Evolutionary conservation across 2,888 invertebrate species (phyloP).

Genomic region (Chydorus sphaericus): DNA sequence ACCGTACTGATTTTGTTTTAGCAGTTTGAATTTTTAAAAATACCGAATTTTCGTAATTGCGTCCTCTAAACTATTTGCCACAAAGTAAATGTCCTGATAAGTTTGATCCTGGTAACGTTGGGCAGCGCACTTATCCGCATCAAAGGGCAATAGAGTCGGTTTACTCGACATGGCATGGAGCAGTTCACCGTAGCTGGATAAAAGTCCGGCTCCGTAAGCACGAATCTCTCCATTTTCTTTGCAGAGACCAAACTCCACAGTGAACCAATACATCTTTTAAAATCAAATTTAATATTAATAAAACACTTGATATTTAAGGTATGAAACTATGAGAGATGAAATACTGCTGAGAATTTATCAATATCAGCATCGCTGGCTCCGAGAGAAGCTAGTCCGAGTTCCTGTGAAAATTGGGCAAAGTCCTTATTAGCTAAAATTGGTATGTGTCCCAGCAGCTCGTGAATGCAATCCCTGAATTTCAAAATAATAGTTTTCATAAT

Average conservation of each 20-base stretch:
- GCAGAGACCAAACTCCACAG: conserved; percentile 95
- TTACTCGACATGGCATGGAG: conserved; percentile 86
- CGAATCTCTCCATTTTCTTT: conserved; percentile 82
- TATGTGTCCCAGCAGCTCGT: conserved; percentile 96
- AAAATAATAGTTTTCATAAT: not conserved
- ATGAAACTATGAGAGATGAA: conserved; percentile 30
- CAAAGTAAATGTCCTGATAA: conserved; percentile 75
- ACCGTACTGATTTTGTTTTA: not conserved
- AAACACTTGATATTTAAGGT: not conserved
- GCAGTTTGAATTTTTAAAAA: not conserved
- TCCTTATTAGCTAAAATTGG: conserved; percentile 91
- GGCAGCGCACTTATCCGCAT: conserved; percentile 76
- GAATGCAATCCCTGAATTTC: conserved; percentile 63
- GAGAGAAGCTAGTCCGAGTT: conserved; percentile 93
- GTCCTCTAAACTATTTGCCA: conserved; percentile 94
- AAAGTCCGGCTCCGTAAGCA: conserved; percentile 93
- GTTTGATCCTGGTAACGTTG: conserved; percentile 65
- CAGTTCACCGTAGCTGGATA: conserved; percentile 93
- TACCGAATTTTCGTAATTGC: conserved; percentile 85
- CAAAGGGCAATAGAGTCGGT: conserved; percentile 83
- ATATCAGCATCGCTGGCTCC: conserved; percentile 96
- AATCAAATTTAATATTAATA: conserved; percentile 20
- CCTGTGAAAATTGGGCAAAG: conserved; percentile 99
- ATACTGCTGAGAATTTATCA: conserved; percentile 95
- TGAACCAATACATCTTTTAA: conserved; percentile 88